Evolutionary conservation across 2,888 invertebrate species (phyloP).

Genomic region (Copidosoma aretas): DNA sequence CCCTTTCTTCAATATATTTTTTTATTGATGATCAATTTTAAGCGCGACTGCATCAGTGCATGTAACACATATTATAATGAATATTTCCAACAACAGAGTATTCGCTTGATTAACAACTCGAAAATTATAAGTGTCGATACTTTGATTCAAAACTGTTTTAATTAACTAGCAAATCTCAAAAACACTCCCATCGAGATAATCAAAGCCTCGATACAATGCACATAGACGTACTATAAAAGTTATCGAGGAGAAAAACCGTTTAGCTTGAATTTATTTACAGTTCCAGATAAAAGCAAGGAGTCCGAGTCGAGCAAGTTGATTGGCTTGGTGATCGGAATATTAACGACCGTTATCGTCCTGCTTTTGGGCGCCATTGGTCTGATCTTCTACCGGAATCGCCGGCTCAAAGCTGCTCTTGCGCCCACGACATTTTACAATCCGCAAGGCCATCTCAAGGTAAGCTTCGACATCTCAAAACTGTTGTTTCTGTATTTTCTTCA

Average conservation of each 20-base stretch:
- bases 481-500: no score
- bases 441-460: conserved; percentile 58
- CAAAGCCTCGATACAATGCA: neutral
- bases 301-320: conserved; percentile 69
- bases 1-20: no score
- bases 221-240: neutral
- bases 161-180: no score
- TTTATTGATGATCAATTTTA: no score
- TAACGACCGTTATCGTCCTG: conserved; percentile 76
- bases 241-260: neutral
- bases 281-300: conserved; percentile 66
- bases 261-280: conserved; percentile 41
- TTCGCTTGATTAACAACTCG: no score
- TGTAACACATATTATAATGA: no score
- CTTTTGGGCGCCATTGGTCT: conserved; percentile 74
- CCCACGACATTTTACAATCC: conserved; percentile 56
- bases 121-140: no score
- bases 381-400: conserved; percentile 73
- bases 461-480: neutral
- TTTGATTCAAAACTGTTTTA: no score
- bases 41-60: no score
- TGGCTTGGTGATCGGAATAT: conserved; percentile 73
- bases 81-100: no score
- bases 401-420: conserved; percentile 62
- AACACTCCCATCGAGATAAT: no score